phyloP scores from a whole-genome alignment of 1,140 invertebrate genomes.

The Drosophila yakuba region DNA sequence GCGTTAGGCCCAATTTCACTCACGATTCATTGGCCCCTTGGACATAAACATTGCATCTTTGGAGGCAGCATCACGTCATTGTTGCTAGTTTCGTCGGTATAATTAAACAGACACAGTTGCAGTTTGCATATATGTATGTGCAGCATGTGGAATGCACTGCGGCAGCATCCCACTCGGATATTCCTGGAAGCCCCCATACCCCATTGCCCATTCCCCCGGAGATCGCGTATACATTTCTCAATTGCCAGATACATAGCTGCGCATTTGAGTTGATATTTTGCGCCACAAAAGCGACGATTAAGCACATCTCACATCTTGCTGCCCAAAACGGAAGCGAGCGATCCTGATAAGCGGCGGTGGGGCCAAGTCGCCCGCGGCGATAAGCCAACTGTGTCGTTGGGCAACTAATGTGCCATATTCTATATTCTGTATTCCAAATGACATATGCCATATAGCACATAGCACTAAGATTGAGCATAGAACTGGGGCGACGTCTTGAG shows the following conservation, averaged over 20 bases:
- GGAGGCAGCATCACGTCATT: constrained; percentile 68
- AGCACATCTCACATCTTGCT: constrained; percentile 69
- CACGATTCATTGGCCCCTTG: constrained; percentile 21
- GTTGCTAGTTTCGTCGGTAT: constrained; percentile 68
- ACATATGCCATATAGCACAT: constrained; percentile 1
- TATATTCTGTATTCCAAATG: background rate
- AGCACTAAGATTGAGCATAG: constrained; percentile 4
- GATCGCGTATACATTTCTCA: background rate
- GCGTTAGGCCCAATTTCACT: background rate
- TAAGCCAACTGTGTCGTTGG: constrained; percentile 63
- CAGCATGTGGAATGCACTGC: constrained; percentile 41
- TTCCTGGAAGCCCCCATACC: constrained; percentile 36
- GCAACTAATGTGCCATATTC: constrained; percentile 39
- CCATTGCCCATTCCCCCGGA: too few relatives aligned
- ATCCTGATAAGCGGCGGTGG: constrained; percentile 60
- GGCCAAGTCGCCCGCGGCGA: constrained; percentile 51
- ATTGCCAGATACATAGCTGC: constrained; percentile 31
- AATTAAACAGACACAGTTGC: constrained; percentile 55
- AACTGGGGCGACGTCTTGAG: constrained; percentile 44
- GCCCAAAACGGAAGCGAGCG: constrained; percentile 64
- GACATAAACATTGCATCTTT: constrained; percentile 41
- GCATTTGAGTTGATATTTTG: constrained; percentile 12
- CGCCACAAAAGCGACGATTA: constrained; percentile 55
- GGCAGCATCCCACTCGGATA: constrained; percentile 37
- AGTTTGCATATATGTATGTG: background rate